Evolutionary conservation across 2,888 invertebrate species (phyloP).

Genomic region (Lycaena phlaeas): DNA sequence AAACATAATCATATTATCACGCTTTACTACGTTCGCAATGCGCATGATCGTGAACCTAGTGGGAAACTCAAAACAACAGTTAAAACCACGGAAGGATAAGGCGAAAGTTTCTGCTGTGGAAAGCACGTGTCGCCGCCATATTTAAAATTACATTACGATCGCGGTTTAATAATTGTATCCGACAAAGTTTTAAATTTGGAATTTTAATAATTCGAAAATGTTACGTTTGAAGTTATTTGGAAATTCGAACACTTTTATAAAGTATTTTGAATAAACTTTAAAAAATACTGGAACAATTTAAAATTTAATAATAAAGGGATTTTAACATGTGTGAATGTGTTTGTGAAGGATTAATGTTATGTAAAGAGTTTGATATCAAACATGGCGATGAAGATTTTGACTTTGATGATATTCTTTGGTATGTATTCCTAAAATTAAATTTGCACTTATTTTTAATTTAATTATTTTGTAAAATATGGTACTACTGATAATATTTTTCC

Average conservation of each 20-base stretch:
- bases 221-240: background rate
- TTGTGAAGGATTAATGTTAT: background rate
- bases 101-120: constrained; percentile 4
- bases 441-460: background rate
- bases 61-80: constrained; percentile 4
- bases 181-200: background rate
- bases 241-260: background rate
- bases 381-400: background rate
- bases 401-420: background rate
- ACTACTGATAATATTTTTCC: no score
- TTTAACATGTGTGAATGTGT: background rate
- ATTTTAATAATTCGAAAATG: background rate
- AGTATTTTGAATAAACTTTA: background rate
- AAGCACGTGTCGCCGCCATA: background rate
- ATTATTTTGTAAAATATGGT: background rate
- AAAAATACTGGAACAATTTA: background rate
- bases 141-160: background rate
- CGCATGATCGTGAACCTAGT: background rate
- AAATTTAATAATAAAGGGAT: background rate
- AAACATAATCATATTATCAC: no score
- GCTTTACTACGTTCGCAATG: no score
- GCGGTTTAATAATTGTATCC: background rate
- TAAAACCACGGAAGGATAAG: constrained; percentile 4
- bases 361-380: background rate
- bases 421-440: background rate